phyloP scores from a whole-genome alignment of 2,888 invertebrate species.

The Spisula subtruncata region DNA sequence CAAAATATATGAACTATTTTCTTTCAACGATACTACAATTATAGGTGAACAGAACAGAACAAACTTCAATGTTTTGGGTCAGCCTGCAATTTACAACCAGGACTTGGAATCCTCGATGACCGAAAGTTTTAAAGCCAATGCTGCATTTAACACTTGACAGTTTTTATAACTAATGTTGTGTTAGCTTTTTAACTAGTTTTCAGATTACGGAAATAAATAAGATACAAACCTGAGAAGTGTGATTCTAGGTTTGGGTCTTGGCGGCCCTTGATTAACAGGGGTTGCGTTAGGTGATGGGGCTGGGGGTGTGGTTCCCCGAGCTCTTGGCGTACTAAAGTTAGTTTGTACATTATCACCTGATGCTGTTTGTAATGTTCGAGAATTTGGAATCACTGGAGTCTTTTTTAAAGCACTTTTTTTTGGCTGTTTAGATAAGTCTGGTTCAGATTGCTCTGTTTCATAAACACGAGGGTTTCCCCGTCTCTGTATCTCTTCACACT shows the following conservation, averaged over 20 bases:
- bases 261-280: slow-evolving; percentile 73
- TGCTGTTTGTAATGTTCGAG: slow-evolving; percentile 37
- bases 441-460: slow-evolving; percentile 86
- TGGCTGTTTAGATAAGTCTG: slow-evolving; percentile 87
- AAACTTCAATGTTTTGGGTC: too few relatives aligned
- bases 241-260: slow-evolving; percentile 77
- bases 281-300: slow-evolving; percentile 74
- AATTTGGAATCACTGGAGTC: slow-evolving; percentile 37
- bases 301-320: slow-evolving; percentile 37
- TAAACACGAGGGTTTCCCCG: slow-evolving; percentile 72
- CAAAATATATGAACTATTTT: too few relatives aligned
- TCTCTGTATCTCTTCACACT: slow-evolving; percentile 36
- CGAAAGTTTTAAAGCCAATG: too few relatives aligned
- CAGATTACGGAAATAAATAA: neutral
- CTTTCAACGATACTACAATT: too few relatives aligned
- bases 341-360: slow-evolving; percentile 50
- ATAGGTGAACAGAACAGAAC: too few relatives aligned
- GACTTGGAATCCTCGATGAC: too few relatives aligned
- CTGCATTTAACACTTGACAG: too few relatives aligned
- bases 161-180: too few relatives aligned
- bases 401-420: slow-evolving; percentile 88
- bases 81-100: too few relatives aligned
- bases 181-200: too few relatives aligned
- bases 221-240: slow-evolving; percentile 67
- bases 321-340: slow-evolving; percentile 37